phyloP scores from a whole-genome alignment of 2,888 invertebrate species.

The Synanthedon tipuliformis region DNA sequence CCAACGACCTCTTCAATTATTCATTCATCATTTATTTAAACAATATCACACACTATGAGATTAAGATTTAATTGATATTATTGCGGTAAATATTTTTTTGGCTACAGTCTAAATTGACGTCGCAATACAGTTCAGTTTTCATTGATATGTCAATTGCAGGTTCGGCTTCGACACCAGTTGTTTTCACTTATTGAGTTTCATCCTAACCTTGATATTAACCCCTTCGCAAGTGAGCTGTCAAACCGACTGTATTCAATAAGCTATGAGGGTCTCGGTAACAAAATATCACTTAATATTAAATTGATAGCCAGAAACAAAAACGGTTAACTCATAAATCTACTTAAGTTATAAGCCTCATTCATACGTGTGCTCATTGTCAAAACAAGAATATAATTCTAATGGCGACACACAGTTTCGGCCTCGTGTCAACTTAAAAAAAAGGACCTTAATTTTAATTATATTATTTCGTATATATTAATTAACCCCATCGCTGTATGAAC shows the following conservation, averaged over 20 bases:
- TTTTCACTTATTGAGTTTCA: conserved; percentile 62
- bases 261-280: conserved; percentile 43
- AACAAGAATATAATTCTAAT: conserved; percentile 59
- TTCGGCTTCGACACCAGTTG: conserved; percentile 61
- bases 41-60: too few relatives aligned
- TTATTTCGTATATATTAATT: conserved; percentile 67
- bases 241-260: conserved; percentile 51
- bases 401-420: conserved; percentile 64
- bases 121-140: conserved; percentile 35
- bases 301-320: conserved; percentile 56
- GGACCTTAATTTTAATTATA: conserved; percentile 62
- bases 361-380: conserved; percentile 51
- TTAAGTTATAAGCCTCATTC: conserved; percentile 47
- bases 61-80: too few relatives aligned
- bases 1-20: too few relatives aligned
- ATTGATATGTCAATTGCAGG: conserved; percentile 60
- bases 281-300: conserved; percentile 44
- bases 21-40: too few relatives aligned
- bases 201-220: conserved; percentile 66
- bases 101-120: too few relatives aligned
- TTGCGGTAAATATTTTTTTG: too few relatives aligned
- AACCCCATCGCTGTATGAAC: conserved; percentile 59
- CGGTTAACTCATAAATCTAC: conserved; percentile 48
- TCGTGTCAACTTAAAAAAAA: conserved; percentile 58
- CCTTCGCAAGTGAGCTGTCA: conserved; percentile 66